Evolutionary conservation across 2,113 vertebrate genomes (phyloP).

Genomic region (Mastomys coucha): DNA sequence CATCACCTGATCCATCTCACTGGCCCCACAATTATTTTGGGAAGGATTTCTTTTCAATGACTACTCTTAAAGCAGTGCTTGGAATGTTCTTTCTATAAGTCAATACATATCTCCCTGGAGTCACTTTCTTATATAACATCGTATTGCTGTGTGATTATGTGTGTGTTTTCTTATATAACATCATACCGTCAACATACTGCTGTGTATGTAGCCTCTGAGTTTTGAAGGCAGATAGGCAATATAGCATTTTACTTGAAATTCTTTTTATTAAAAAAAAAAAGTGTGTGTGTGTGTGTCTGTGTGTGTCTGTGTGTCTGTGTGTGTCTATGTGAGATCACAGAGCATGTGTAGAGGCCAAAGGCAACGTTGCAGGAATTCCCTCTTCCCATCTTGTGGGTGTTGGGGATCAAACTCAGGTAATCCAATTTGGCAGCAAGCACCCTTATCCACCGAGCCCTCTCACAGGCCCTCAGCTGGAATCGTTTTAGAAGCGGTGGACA

Average conservation of each 20-base stretch:
- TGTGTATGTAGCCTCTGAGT: constrained; percentile 55
- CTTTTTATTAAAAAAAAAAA: constrained; percentile 45
- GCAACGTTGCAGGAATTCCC: neutral
- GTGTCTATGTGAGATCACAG: neutral
- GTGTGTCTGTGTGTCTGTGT: neutral
- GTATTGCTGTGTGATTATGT: constrained; percentile 29
- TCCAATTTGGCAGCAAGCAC: neutral
- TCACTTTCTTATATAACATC: constrained; percentile 66
- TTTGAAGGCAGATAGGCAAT: constrained; percentile 76
- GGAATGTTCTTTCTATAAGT: constrained; percentile 62
- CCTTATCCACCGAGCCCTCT: neutral
- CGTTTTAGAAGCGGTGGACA: constrained; percentile 71
- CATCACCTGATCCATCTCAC: neutral
- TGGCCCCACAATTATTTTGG: neutral
- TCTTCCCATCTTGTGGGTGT: neutral
- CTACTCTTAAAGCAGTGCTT: constrained; percentile 68
- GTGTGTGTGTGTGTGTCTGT: neutral
- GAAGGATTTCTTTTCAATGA: neutral
- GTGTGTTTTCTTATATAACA: constrained; percentile 53
- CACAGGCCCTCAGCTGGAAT: neutral
- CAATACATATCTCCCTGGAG: constrained; percentile 66
- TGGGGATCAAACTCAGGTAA: neutral
- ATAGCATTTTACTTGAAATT: constrained; percentile 77
- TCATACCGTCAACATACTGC: constrained; percentile 32
- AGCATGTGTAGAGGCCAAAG: neutral